Evolutionary conservation across 2,888 invertebrate species (phyloP), one percentile per base, ranked within the genome.

Genomic region (Bibio marci): DNA sequence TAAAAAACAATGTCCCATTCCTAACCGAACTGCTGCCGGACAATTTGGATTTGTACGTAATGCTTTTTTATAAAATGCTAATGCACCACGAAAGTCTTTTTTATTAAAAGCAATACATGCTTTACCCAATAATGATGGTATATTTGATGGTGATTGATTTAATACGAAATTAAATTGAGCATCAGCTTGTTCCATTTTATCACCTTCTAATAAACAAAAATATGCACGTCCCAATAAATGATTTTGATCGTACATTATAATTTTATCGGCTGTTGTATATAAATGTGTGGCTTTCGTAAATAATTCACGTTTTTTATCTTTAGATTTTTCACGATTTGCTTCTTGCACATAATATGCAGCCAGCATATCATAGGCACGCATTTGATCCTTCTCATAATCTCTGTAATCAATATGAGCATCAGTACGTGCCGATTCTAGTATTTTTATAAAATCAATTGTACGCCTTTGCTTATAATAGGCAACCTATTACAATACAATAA

Each of bases 231-330:
- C 97, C 47, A 99, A 71, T 45, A 99, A 73, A 72, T 99, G 98
- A 62, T 94, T 94, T 80, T 92, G 94, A 57, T 99, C 97, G 64
- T 97, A 98, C 97, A 98, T 98, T 52, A 95, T 92, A 60, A 98
- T 97, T 66, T 95, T 95, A 58, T 99, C 98, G 5, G 97, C 98
- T 46, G 91, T 92, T 1, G 92, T 92, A 57, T 97, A 99, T n/a
- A 97, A 65, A 37, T 91, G 71, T 1, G 95, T 97, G 3, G 98
- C 98, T 67, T 92, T 92, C 19, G 86, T 86, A 53, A 97, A 97
- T 13, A 92, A 67, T 49, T 97, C 95, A 44, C 87, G 73, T 57
- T 88, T 92, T 53, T 81, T 83, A 48, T 97, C 95, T 55, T 95
- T 94, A 38, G 80, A 79, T 57, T 94, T 91, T 58, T 97, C 95